A percentile compares a stretch with the other conserved stretches of the same genome.
Conservation (phyloP, 2,888 invertebrate genomes). For the Cepaea hortensis region DNA sequence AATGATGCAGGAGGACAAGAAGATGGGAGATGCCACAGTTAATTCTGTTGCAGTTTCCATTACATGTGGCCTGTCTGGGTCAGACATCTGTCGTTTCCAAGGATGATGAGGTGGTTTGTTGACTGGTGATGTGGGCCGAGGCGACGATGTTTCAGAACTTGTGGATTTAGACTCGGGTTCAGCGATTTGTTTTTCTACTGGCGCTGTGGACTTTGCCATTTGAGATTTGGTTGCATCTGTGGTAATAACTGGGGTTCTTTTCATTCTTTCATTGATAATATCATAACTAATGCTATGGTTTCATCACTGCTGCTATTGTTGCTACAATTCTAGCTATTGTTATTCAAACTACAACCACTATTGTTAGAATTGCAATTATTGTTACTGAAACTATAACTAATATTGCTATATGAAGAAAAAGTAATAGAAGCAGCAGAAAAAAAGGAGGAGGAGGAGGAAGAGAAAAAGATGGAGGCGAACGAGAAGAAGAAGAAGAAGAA, state of each 20-base stretch:
- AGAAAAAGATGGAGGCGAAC: too few relatives aligned
- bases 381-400: too few relatives aligned
- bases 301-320: too few relatives aligned
- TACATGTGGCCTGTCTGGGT: conserved; percentile 36
- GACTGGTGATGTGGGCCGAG: conserved; percentile 51
- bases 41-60: background rate
- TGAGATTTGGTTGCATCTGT: conserved; percentile 11
- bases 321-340: too few relatives aligned
- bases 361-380: too few relatives aligned
- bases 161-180: conserved; percentile 22
- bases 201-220: background rate
- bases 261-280: background rate
- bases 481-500: too few relatives aligned
- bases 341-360: too few relatives aligned
- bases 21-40: background rate
- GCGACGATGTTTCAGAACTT: conserved; percentile 36
- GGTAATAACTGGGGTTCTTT: background rate
- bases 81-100: conserved; percentile 45
- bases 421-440: too few relatives aligned
- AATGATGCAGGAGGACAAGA: too few relatives aligned
- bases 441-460: too few relatives aligned
- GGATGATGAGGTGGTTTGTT: conserved; percentile 62
- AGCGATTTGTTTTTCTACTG: conserved; percentile 25
- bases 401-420: too few relatives aligned
- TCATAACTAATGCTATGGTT: too few relatives aligned